Evolutionary conservation across 2,797 vertebrate genomes (phyloP).

Genomic region (Scolopax rusticola): DNA sequence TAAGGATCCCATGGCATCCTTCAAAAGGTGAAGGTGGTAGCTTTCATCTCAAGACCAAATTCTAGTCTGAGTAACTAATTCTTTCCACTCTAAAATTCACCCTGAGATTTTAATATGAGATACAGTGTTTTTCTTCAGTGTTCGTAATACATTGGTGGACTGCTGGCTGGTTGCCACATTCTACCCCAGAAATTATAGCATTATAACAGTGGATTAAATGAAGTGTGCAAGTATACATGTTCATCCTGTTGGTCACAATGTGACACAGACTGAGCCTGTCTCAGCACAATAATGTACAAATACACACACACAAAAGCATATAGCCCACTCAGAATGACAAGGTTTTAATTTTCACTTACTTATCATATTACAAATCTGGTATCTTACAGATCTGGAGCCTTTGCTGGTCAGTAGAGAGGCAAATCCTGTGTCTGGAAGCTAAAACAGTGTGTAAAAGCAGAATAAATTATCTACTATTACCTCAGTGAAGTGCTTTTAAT

Average conservation of each 20-base stretch:
- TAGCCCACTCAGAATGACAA: neutral
- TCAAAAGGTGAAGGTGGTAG: constrained; percentile 41
- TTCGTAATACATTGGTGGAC: neutral
- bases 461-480: constrained; percentile 45
- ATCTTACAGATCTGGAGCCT: neutral
- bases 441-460: constrained; percentile 5
- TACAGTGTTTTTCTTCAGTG: neutral
- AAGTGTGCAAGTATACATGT: neutral
- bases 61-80: constrained; percentile 9
- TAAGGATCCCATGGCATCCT: constrained; percentile 71
- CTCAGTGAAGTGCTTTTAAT: constrained; percentile 45
- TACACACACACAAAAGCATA: fast-evolving
- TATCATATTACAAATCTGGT: neutral
- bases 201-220: neutral
- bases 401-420: neutral
- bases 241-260: neutral
- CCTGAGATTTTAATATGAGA: neutral
- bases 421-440: constrained; percentile 16
- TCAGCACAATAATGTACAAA: neutral
- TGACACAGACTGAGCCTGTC: neutral
- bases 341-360: constrained; percentile 5
- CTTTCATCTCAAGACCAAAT: neutral
- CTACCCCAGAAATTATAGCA: neutral
- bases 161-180: neutral
- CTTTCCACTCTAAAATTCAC: constrained; percentile 34